Percentiles rank a stretch among this genome's conserved stretches.
Conservation (phyloP, 2,797 vertebrate genomes). For the Oceanodroma leucorhoa region DNA sequence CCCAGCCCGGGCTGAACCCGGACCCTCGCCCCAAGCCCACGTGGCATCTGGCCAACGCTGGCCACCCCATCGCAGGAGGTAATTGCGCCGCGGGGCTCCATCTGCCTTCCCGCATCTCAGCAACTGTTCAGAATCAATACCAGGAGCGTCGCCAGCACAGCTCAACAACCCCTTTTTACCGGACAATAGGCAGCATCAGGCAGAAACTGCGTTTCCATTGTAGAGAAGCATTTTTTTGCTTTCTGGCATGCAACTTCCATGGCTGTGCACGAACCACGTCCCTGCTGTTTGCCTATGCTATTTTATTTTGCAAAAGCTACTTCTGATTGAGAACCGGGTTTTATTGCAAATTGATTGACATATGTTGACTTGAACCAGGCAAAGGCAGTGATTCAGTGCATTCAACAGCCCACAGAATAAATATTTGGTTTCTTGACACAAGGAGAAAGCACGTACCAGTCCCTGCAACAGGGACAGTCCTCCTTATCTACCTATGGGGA, state of each 20-base stretch:
- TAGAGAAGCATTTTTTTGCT: not conserved
- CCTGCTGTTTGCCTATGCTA: not conserved
- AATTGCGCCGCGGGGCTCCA: not conserved
- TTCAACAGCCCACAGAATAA: not conserved
- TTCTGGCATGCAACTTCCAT: not conserved
- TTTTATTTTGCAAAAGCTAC: not conserved
- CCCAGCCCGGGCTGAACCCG: fast-evolving
- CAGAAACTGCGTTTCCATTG: not conserved
- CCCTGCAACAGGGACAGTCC: not conserved
- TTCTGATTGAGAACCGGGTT: not conserved
- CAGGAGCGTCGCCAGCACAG: not conserved
- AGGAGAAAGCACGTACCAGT: not conserved
- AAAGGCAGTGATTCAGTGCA: not conserved
- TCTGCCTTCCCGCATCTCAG: constrained; percentile 1
- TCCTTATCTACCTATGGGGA: not conserved
- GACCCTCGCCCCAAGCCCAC: not conserved
- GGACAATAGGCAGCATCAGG: not conserved
- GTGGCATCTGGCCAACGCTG: not conserved
- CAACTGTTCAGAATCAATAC: constrained; percentile 21
- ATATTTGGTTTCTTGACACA: not conserved
- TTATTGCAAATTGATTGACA: not conserved
- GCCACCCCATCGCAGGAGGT: not conserved
- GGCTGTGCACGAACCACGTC: not conserved
- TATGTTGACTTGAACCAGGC: not conserved
- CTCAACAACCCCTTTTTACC: not conserved